phyloP scores from a whole-genome alignment of 2,113 vertebrate genomes.

The Melanerpes aurifrons region DNA sequence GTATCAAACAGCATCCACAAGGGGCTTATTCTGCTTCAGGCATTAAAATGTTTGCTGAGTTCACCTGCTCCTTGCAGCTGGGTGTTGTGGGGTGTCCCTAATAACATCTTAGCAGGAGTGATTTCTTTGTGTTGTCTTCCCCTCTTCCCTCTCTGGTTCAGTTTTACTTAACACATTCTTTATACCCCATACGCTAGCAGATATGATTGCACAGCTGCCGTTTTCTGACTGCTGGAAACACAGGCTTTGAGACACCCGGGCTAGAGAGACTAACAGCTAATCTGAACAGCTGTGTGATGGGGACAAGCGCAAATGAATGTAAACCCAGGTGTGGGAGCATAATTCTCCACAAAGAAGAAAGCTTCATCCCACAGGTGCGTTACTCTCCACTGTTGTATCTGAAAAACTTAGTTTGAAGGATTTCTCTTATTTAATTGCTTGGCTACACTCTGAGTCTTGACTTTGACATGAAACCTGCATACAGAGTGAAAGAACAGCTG shows the following conservation, averaged over 20 bases:
- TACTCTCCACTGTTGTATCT: conserved; percentile 11
- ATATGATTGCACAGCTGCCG: conserved; percentile 64
- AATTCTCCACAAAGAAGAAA: conserved; percentile 42
- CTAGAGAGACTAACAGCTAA: conserved; percentile 48
- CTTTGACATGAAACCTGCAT: not conserved
- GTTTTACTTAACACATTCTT: conserved; percentile 56
- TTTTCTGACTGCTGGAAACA: conserved; percentile 39
- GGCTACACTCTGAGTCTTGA: not conserved
- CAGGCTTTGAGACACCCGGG: conserved; percentile 12
- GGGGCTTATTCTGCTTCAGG: conserved; percentile 29
- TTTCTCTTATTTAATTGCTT: conserved; percentile 29
- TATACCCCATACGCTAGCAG: conserved; percentile 23
- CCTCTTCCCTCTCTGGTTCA: not conserved
- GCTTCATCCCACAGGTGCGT: not conserved
- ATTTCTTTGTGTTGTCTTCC: conserved; percentile 5
- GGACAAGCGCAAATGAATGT: conserved; percentile 45
- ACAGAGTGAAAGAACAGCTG: not conserved
- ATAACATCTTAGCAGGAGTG: conserved; percentile 20
- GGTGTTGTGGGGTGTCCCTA: conserved; percentile 30
- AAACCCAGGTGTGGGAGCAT: conserved; percentile 41
- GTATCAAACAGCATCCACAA: not conserved
- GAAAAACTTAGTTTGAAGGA: conserved; percentile 31
- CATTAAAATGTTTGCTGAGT: conserved; percentile 51
- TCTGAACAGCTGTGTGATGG: conserved; percentile 59
- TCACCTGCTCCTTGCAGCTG: conserved; percentile 35